A percentile compares a stretch with the other conserved stretches of the same genome.
These are phyloP conservation scores for Peromyscus eremicus DNA, from an alignment of 2,797 vertebrate genomes.

Conservation along the genomic window DNA sequence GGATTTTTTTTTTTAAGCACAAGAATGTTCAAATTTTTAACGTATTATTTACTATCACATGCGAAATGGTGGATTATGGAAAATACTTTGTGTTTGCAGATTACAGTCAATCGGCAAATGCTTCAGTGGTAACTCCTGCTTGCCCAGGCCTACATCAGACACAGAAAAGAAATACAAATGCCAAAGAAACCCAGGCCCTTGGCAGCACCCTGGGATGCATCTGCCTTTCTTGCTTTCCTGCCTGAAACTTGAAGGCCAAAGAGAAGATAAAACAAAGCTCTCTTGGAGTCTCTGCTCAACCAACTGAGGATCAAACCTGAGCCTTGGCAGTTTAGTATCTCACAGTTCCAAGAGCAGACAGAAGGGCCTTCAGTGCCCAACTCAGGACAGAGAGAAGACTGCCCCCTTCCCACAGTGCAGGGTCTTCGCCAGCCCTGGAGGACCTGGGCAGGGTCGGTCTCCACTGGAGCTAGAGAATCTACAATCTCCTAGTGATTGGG, in stretches of 20 bases:
- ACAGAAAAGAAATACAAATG: background rate
- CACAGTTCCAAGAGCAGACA: background rate
- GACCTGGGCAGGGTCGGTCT: background rate
- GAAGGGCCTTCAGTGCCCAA: background rate
- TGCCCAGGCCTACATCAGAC: background rate
- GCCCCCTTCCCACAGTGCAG: background rate
- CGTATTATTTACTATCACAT: background rate
- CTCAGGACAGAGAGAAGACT: background rate
- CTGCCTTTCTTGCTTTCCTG: background rate
- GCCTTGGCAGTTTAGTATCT: rapidly evolving
- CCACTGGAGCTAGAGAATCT: background rate
- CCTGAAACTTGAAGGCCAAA: background rate
- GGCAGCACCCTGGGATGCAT: background rate
- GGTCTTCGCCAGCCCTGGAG: background rate
- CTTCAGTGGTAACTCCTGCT: background rate
- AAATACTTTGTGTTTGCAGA: background rate
- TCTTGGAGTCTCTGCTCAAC: background rate
- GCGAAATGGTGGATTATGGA: background rate
- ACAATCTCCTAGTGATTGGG: background rate
- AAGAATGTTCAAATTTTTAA: background rate
- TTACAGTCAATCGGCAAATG: background rate
- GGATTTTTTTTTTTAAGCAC: background rate
- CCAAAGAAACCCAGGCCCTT: background rate
- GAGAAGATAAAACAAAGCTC: background rate
- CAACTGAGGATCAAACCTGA: background rate